These are phyloP conservation scores for Drosophila gaucha DNA, from an alignment of 2,888 invertebrate species.

Conservation along the genomic window DNA sequence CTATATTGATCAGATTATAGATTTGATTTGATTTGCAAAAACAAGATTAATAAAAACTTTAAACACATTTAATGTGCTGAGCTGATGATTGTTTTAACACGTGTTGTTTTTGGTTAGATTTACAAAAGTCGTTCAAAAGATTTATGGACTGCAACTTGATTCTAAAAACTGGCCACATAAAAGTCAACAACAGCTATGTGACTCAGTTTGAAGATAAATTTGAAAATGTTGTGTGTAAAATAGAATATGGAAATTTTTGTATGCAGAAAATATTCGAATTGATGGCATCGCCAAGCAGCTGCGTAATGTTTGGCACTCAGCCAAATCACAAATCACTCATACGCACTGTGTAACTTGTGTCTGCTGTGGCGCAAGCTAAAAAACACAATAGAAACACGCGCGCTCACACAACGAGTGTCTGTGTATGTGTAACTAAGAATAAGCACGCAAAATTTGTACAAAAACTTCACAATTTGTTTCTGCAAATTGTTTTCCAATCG, in stretches of 20 bases:
- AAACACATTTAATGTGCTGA: conserved; percentile 1
- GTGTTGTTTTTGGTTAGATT: conserved; percentile 33
- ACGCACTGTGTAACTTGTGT: conserved; percentile 61
- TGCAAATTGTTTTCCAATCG: conserved; percentile 29
- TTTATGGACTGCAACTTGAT: conserved; percentile 46
- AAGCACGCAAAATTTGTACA: conserved; percentile 36
- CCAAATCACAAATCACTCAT: conserved; percentile 72
- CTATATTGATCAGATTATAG: not conserved
- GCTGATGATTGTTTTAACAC: conserved; percentile 30
- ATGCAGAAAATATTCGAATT: conserved; percentile 33
- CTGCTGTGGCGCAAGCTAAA: conserved; percentile 59
- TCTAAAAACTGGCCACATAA: conserved; percentile 19
- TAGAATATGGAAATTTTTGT: conserved; percentile 43
- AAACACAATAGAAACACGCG: conserved; percentile 63
- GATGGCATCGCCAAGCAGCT: conserved; percentile 62
- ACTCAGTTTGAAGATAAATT: conserved; percentile 42
- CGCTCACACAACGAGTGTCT: not conserved
- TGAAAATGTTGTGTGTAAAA: conserved; percentile 43
- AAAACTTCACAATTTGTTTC: not conserved
- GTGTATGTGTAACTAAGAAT: conserved; percentile 45
- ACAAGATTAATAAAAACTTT: not conserved
- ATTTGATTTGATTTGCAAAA: not conserved
- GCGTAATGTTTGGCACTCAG: conserved; percentile 78
- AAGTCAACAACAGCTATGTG: conserved; percentile 27
- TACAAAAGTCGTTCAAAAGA: conserved; percentile 29